A percentile compares a stretch with the other conserved stretches of the same genome.
phyloP scores from a whole-genome alignment of 2,797 vertebrate genomes.

The Clarias laeviceps region DNA sequence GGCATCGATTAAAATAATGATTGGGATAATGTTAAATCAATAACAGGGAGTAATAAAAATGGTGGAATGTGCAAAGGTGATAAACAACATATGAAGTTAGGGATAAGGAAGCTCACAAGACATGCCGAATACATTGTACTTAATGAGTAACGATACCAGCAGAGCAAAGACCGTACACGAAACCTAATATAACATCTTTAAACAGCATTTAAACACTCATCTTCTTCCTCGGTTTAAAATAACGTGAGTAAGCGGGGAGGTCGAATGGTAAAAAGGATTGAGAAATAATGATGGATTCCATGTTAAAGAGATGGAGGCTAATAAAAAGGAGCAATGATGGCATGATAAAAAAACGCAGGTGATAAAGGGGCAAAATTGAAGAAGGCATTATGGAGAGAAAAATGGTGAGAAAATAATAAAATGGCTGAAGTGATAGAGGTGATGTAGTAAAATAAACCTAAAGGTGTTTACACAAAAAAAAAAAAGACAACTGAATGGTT shows the following conservation, averaged over 20 bases:
- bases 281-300: conserved; percentile 22
- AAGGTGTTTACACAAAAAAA: not conserved
- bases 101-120: not conserved
- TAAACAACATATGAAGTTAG: not conserved
- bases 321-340: not conserved
- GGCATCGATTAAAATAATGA: not conserved
- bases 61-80: not conserved
- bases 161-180: not conserved
- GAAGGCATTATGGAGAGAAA: not conserved
- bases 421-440: not conserved
- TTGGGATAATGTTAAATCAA: not conserved
- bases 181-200: not conserved
- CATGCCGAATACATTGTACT: not conserved
- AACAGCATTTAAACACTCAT: not conserved
- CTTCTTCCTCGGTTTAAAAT: no score
- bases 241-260: not conserved
- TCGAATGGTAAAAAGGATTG: not conserved
- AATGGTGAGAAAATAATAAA: conserved; percentile 3
- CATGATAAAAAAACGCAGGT: not conserved
- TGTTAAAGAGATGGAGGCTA: not conserved
- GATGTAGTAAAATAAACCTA: not conserved
- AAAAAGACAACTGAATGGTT: not conserved
- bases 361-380: not conserved
- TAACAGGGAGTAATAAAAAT: not conserved
- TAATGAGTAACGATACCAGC: not conserved